Percentiles rank a stretch among this genome's conserved stretches.
phyloP scores from a whole-genome alignment of 2,888 invertebrate genomes.

The Arrhopalites spinosus region DNA sequence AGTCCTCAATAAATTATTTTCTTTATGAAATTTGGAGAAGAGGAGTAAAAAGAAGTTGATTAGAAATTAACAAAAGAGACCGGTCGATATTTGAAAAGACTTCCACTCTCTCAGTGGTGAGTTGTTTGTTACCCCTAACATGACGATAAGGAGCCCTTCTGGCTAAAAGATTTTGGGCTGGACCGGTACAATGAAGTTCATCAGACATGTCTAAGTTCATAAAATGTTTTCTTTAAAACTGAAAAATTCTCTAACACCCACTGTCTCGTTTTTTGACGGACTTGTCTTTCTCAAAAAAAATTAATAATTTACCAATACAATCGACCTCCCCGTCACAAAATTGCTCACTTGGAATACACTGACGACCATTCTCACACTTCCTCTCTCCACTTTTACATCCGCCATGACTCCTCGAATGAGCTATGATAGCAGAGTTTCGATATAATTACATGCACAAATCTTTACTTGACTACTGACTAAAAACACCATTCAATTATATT shows the following conservation, averaged over 20 bases:
- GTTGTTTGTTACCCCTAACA: conserved; percentile 26
- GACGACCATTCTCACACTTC: conserved; percentile 64
- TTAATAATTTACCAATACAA: too few relatives aligned
- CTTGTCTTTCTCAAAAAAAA: too few relatives aligned
- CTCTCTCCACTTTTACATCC: conserved; percentile 57
- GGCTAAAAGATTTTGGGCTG: background rate
- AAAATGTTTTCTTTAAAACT: too few relatives aligned
- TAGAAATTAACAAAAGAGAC: background rate
- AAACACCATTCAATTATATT: background rate
- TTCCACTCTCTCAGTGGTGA: background rate
- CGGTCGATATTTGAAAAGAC: conserved; percentile 9
- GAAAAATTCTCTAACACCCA: too few relatives aligned
- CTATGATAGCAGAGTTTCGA: background rate
- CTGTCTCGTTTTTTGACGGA: too few relatives aligned
- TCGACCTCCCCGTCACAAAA: conserved; percentile 65
- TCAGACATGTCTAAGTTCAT: too few relatives aligned
- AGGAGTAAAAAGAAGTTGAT: background rate
- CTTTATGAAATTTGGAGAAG: too few relatives aligned
- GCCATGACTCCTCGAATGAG: background rate
- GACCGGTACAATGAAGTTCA: too few relatives aligned
- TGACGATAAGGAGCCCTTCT: conserved; percentile 1
- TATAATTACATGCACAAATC: background rate
- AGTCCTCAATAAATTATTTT: too few relatives aligned
- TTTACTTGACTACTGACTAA: background rate
- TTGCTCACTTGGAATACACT: conserved; percentile 66